Conservation (phyloP, 2,113 vertebrate species). For the Dasypus novemcinctus region DNA sequence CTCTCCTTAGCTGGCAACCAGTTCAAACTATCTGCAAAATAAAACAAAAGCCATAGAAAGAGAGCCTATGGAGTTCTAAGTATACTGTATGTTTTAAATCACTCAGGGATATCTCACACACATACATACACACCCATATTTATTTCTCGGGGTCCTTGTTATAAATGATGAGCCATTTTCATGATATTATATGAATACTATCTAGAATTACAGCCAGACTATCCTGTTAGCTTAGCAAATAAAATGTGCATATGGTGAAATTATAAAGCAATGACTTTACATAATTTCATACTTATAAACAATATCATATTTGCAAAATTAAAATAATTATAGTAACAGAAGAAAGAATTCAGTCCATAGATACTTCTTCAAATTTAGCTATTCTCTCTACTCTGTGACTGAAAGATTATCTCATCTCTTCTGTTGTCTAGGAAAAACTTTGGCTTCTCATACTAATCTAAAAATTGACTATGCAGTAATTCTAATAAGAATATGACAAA, state of each 20-base stretch:
- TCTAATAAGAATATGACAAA: not conserved
- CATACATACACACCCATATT: not conserved
- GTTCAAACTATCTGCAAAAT: not conserved
- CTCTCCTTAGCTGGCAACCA: not conserved
- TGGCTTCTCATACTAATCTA: not conserved
- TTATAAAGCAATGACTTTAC: not conserved
- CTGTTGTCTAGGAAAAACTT: slow-evolving; percentile 14
- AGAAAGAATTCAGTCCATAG: too few relatives aligned
- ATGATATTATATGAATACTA: not conserved
- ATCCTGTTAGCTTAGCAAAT: not conserved
- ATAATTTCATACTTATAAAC: not conserved
- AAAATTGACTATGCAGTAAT: slow-evolving; percentile 18
- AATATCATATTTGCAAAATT: not conserved
- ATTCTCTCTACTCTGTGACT: not conserved
- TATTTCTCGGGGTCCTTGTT: not conserved
- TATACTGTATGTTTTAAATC: not conserved
- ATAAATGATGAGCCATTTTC: not conserved
- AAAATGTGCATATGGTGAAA: not conserved
- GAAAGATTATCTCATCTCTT: not conserved
- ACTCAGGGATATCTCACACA: not conserved
- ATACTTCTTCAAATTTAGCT: rapidly evolving
- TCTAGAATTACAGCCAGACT: not conserved
- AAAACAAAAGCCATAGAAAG: not conserved
- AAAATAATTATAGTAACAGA: not conserved
- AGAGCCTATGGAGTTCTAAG: not conserved